Percentiles rank a stretch among this genome's conserved stretches.
Conservation (phyloP, 2,113 vertebrate genomes). For the Leptocoma aspasia region DNA sequence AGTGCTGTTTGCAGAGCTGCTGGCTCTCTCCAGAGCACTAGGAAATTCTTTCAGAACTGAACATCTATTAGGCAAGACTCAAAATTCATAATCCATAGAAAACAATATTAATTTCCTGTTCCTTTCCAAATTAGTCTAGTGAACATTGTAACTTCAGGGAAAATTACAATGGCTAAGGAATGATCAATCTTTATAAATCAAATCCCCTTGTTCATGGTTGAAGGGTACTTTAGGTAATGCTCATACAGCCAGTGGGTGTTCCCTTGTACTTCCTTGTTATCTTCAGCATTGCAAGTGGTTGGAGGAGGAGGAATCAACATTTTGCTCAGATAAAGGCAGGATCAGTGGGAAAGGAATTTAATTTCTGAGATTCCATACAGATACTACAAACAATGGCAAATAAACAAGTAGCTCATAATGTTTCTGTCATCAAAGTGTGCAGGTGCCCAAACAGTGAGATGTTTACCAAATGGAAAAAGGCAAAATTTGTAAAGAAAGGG, state of each 20-base stretch:
- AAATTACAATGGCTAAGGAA: not conserved
- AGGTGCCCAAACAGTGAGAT: constrained; percentile 47
- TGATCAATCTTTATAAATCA: not conserved
- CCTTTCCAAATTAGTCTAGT: not conserved
- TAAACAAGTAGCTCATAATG: constrained; percentile 28
- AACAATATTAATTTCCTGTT: not conserved
- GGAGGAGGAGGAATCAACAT: constrained; percentile 24
- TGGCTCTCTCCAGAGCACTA: not conserved
- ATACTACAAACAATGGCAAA: constrained; percentile 46
- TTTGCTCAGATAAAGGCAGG: constrained; percentile 32
- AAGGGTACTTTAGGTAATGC: not conserved
- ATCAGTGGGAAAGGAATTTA: constrained; percentile 60
- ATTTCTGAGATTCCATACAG: constrained; percentile 59
- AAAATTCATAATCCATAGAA: not conserved
- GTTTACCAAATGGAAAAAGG: constrained; percentile 19
- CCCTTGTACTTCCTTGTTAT: not conserved
- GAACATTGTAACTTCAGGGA: not conserved
- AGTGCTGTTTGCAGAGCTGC: not conserved
- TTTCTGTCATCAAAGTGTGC: constrained; percentile 32
- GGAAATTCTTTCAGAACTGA: not conserved
- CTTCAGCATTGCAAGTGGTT: not conserved
- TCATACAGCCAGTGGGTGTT: not conserved
- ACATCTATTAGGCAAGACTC: not conserved
- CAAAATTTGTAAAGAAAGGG: not conserved
- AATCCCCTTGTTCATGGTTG: not conserved